Conservation (phyloP, 2,797 vertebrate species). For the Esox masquinongy region DNA sequence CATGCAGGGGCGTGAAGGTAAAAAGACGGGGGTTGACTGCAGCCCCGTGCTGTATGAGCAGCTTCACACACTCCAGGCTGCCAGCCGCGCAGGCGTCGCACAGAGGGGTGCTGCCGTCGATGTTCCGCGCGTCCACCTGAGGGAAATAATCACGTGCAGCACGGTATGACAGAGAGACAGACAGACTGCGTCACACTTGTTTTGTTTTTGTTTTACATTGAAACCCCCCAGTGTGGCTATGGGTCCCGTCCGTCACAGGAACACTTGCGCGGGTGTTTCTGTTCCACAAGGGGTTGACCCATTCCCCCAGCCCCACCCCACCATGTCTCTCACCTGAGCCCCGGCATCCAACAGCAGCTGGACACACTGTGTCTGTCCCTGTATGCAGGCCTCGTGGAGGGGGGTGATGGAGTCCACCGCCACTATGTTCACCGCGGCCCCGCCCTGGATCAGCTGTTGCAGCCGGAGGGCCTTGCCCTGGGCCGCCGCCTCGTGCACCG, state of each 20-base stretch:
- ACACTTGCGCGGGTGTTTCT: neutral
- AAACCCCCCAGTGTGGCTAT: neutral
- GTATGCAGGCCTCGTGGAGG: constrained; percentile 88
- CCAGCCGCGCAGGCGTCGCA: constrained; percentile 94
- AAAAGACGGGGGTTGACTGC: constrained; percentile 90
- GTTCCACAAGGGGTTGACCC: neutral
- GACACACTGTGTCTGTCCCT: constrained; percentile 89
- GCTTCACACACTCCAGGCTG: constrained; percentile 85
- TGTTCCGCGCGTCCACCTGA: constrained; percentile 94
- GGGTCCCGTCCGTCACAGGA: neutral
- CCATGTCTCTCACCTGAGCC: constrained; percentile 68
- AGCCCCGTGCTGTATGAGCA: constrained; percentile 88
- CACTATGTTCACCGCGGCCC: constrained; percentile 88
- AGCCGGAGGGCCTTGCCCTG: constrained; percentile 78
- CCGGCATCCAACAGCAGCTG: constrained; percentile 86
- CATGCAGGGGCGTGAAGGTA: constrained; percentile 91
- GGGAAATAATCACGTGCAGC: neutral
- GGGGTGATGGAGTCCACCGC: constrained; percentile 94
- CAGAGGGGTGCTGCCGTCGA: constrained; percentile 92
- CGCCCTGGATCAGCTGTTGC: constrained; percentile 84
- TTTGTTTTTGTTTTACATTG: neutral
- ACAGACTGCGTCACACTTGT: too few relatives aligned
- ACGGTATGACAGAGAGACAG: too few relatives aligned
- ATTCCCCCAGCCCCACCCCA: neutral
- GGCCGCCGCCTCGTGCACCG: constrained; percentile 88